Evolutionary conservation across 2,888 invertebrate genomes (phyloP).

Genomic region (Eulithis testata): DNA sequence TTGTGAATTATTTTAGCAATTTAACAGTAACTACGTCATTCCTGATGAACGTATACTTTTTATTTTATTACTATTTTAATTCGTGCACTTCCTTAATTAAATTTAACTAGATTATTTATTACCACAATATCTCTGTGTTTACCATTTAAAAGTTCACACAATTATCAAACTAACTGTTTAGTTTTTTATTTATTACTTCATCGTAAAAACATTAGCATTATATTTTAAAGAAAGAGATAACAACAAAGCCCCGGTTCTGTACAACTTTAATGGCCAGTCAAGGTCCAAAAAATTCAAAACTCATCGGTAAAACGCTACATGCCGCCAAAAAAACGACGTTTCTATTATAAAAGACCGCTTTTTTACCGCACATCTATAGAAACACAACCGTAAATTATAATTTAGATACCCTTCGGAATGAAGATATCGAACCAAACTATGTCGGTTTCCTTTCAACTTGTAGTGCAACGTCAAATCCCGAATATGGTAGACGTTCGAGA

Average conservation of each 20-base stretch:
- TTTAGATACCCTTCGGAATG: conserved; percentile 78
- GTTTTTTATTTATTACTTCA: conserved; percentile 27
- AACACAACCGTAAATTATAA: conserved; percentile 82
- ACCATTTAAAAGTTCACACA: conserved; percentile 21
- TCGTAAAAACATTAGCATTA: conserved; percentile 10
- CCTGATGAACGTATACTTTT: background rate
- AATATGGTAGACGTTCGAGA: conserved; percentile 62
- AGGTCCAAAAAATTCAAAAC: conserved; percentile 63
- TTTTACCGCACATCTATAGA: conserved; percentile 68
- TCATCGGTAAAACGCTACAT: conserved; percentile 68
- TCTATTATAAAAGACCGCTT: conserved; percentile 78
- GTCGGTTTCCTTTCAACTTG: conserved; percentile 73
- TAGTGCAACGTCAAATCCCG: conserved; percentile 66
- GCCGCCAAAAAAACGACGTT: conserved; percentile 75
- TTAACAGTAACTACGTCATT: conserved; percentile 1
- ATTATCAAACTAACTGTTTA: conserved; percentile 17
- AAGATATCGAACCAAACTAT: conserved; percentile 75
- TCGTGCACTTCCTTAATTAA: conserved; percentile 11
- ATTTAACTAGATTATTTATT: conserved; percentile 11
- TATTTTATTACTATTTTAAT: conserved; percentile 1
- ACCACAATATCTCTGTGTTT: conserved; percentile 11
- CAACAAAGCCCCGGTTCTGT: conserved; percentile 53
- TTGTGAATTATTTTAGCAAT: background rate
- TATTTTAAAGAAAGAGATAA: conserved; percentile 65
- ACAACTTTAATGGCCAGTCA: conserved; percentile 51